These are phyloP conservation scores for Elachura formosa DNA, from an alignment of 2,113 vertebrate species.

Conservation along the genomic window DNA sequence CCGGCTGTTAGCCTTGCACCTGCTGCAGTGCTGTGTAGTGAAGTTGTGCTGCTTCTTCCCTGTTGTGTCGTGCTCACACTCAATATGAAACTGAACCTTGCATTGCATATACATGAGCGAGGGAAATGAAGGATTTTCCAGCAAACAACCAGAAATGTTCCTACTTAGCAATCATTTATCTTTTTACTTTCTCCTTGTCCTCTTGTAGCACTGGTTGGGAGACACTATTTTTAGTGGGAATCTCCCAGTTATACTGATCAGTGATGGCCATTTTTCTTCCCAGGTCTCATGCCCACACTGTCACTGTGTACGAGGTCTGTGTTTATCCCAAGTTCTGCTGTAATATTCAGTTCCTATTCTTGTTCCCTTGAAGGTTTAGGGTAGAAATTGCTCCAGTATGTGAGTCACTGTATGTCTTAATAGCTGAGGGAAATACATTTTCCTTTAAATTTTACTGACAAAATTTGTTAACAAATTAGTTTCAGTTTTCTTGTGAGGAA, in stretches of 20 bases:
- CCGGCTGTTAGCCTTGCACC: neutral
- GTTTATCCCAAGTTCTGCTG: neutral
- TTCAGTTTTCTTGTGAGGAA: neutral
- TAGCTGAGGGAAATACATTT: neutral
- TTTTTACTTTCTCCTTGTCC: neutral
- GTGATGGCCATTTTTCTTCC: neutral
- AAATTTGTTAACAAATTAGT: neutral
- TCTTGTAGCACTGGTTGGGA: neutral
- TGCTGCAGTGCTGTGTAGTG: neutral
- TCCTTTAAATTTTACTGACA: neutral
- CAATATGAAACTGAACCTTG: neutral
- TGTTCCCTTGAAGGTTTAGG: neutral
- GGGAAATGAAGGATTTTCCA: neutral
- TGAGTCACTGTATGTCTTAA: neutral
- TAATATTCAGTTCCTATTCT: neutral
- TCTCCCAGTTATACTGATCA: neutral
- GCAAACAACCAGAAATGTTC: neutral
- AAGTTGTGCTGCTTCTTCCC: neutral
- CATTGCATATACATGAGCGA: accelerated
- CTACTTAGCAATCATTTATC: neutral
- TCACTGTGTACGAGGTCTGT: accelerated
- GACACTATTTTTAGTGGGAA: neutral
- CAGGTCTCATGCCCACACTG: neutral
- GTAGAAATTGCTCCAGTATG: neutral
- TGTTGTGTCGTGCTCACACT: neutral